phyloP scores from a whole-genome alignment of 2,888 invertebrate species.

The Drosophila meridionalis region DNA sequence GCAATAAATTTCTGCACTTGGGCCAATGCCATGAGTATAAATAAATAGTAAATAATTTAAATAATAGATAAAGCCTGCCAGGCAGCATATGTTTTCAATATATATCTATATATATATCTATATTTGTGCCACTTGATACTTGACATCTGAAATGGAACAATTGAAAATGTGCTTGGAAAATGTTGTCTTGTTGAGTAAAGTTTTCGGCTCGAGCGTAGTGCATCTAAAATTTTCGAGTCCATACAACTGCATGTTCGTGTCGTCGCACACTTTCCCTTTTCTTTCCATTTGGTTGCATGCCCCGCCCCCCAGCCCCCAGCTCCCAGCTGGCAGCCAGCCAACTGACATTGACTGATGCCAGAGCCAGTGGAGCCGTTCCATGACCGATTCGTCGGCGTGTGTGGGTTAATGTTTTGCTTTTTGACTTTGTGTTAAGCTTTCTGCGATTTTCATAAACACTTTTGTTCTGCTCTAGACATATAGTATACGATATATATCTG shows the following conservation, averaged over 20 bases:
- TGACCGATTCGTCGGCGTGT: slow-evolving; percentile 42
- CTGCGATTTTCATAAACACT: slow-evolving; percentile 67
- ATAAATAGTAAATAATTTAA: slow-evolving; percentile 28
- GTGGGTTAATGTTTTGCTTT: slow-evolving; percentile 72
- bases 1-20: slow-evolving; percentile 67
- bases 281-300: slow-evolving; percentile 38
- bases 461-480: slow-evolving; percentile 23
- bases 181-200: slow-evolving; percentile 44
- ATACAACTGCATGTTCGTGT: slow-evolving; percentile 32
- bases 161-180: slow-evolving; percentile 41
- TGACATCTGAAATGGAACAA: slow-evolving; percentile 43
- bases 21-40: slow-evolving; percentile 47
- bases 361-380: slow-evolving; percentile 45
- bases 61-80: slow-evolving; percentile 32
- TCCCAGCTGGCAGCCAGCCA: slow-evolving; percentile 74
- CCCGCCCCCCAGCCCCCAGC: slow-evolving; percentile 37
- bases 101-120: slow-evolving; percentile 13
- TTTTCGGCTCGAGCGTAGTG: slow-evolving; percentile 32
- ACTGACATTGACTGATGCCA: slow-evolving; percentile 83
- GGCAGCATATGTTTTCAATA: slow-evolving; percentile 65
- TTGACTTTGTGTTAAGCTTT: slow-evolving; percentile 55
- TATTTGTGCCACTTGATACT: slow-evolving; percentile 59
- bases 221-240: slow-evolving; percentile 22
- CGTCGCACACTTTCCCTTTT: slow-evolving; percentile 63
- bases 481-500: neutral